Conservation (phyloP, 2,113 vertebrate species). For the Diadophis punctatus region DNA sequence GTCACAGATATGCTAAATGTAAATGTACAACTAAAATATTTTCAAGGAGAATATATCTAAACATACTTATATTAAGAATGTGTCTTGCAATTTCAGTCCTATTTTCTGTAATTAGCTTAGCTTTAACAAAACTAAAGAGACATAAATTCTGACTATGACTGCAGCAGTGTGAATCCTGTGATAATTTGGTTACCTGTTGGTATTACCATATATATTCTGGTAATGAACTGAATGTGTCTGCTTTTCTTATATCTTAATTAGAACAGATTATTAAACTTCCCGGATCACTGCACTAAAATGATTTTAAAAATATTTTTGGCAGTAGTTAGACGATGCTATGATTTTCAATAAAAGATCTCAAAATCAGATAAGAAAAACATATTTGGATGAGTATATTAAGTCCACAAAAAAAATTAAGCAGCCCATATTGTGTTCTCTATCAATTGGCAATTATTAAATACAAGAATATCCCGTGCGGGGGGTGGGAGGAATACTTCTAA, state of each 20-base stretch:
- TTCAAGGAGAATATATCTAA: slow-evolving; percentile 19
- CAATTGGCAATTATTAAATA: not conserved
- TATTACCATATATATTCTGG: accelerated
- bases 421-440: not conserved
- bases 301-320: not conserved
- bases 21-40: not conserved
- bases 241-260: not conserved
- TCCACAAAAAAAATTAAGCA: not conserved
- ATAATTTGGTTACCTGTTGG: not conserved
- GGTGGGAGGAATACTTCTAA: not conserved
- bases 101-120: slow-evolving; percentile 13
- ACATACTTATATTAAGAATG: slow-evolving; percentile 37
- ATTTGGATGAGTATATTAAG: not conserved
- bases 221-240: not conserved
- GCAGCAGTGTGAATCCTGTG: not conserved
- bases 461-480: not conserved
- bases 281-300: not conserved
- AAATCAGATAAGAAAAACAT: not conserved
- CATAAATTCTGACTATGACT: not conserved
- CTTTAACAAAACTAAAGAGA: not conserved
- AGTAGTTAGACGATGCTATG: not conserved
- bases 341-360: not conserved
- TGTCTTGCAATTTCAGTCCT: slow-evolving; percentile 25
- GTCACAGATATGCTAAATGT: slow-evolving; percentile 29
- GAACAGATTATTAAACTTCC: not conserved